Percentiles rank a stretch among this genome's conserved stretches.
Conservation (phyloP, 2,888 invertebrate genomes). For the Sussaba pulchella region DNA sequence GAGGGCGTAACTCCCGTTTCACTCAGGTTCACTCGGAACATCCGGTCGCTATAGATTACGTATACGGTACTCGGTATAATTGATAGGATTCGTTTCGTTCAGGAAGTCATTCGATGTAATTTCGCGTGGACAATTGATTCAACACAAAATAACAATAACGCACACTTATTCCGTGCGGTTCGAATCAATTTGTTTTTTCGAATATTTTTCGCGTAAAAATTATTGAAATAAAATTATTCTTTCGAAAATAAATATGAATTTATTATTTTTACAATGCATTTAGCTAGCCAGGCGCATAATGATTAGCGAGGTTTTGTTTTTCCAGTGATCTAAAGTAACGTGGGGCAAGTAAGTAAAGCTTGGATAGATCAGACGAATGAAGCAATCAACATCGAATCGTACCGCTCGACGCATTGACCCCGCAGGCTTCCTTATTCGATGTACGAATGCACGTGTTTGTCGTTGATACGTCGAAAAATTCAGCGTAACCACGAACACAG, state of each 20-base stretch:
- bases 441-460: not conserved
- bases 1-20: slow-evolving; percentile 67
- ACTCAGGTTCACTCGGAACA: slow-evolving; percentile 39
- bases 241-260: no score
- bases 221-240: no score
- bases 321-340: no score
- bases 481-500: slow-evolving; percentile 24
- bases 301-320: no score
- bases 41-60: slow-evolving; percentile 32
- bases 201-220: no score
- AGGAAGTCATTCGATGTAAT: not conserved
- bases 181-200: no score
- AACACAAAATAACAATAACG: not conserved
- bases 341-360: no score
- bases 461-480: not conserved
- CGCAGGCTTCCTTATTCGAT: not conserved
- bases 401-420: not conserved
- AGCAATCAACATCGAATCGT: not conserved
- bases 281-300: no score
- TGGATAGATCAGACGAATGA: no score
- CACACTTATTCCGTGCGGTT: no score
- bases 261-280: no score
- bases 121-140: not conserved
- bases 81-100: not conserved
- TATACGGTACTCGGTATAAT: not conserved